Conservation (phyloP, 2,888 invertebrate genomes). For the Polydrusus pterygomalis region DNA sequence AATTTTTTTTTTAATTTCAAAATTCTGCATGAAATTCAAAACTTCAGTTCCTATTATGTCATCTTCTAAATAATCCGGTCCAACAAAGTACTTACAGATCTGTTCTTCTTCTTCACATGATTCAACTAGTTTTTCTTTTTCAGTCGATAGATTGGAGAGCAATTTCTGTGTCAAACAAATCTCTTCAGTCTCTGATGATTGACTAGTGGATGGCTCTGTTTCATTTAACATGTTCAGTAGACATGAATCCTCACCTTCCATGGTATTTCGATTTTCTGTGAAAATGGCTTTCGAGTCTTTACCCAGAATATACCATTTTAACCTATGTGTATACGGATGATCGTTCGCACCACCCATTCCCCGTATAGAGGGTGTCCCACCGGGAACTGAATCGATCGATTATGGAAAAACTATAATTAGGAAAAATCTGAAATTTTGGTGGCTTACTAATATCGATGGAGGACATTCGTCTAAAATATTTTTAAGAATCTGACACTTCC, state of each 20-base stretch:
- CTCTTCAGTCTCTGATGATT: neutral
- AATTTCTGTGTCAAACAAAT: conserved; percentile 23
- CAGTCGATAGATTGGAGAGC: neutral
- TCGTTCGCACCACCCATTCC: conserved; percentile 59
- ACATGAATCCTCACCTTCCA: conserved; percentile 18
- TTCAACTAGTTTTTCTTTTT: neutral
- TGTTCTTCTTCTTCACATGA: neutral
- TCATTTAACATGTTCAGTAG: neutral
- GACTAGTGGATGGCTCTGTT: neutral
- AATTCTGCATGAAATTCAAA: conserved; percentile 16
- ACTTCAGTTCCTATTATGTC: neutral
- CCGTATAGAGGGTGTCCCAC: conserved; percentile 28
- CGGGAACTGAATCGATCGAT: no score
- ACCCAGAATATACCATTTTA: conserved; percentile 61
- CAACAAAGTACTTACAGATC: neutral
- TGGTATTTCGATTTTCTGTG: conserved; percentile 39
- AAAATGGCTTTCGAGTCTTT: conserved; percentile 59
- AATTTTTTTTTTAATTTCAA: conserved; percentile 40
- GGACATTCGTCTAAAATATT: no score
- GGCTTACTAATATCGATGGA: no score
- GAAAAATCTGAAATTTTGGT: no score
- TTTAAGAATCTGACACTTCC: no score
- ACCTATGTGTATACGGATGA: conserved; percentile 57
- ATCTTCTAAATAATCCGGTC: neutral
- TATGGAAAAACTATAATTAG: no score